Base-by-base conservation (phyloP, 2,797 vertebrate species). In the Chelon auratus region DNA sequence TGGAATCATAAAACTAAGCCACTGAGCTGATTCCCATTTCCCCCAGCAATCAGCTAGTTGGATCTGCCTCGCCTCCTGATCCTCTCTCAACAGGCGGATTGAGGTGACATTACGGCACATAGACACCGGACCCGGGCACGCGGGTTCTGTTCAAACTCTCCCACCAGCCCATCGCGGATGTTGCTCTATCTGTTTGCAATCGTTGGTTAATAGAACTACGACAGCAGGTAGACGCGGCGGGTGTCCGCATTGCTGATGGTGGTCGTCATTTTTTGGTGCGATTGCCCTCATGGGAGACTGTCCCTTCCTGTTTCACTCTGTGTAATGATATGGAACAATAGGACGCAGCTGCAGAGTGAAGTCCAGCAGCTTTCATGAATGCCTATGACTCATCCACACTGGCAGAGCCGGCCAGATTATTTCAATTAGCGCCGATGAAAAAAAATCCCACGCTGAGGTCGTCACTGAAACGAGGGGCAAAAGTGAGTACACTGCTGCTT, bases 1-100 rank as follows among this genome's bases (percentile, higher is more conserved):
- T 77, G 74, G 82, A 89, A 89, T 91, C 72, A 86, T 87, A 85
- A 90, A 89, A 84, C 82, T 86, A 83, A 90, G 82, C 86, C 77
- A 83, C 77, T 79, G 83, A 92, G 84, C 79, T 87, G 84, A 90
- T 86, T 87, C 84, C 77, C 82, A 81, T 87, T 88, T 80, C 72
- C 77, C 72, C 74, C 79, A 77, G 77, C 82, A 89, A 87, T 88
- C 87, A 78, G 75, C 53, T 43, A 6, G 68, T 79, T 77, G 79
- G 70, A 89, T 89, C 88, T 68, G 70, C 67, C 78, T 75, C 37
- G 72, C 83, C 73, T 86, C 78, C 72, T 80, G 68, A 87, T 86
- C 74, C 75, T 61, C 64, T 76, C 81, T 77, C 74, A 68, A 72
- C 60, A 66, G 63, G 62, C 76, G 17, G 78, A 78, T 77, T 73